Evolutionary conservation across 2,888 invertebrate genomes (phyloP).

Genomic region (Pomacea canaliculata): DNA sequence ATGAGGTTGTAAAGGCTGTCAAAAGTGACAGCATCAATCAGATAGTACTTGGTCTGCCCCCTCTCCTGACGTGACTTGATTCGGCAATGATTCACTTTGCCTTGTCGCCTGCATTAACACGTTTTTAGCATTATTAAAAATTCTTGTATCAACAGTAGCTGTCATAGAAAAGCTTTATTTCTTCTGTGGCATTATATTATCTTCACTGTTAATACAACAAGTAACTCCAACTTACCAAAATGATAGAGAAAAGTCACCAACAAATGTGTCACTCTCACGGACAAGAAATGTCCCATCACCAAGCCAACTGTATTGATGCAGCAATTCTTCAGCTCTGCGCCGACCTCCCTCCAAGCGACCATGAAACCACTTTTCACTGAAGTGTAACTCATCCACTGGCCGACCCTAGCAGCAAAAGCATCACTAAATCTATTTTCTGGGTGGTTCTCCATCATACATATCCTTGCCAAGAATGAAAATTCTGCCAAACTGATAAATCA

Average conservation of each 20-base stretch:
- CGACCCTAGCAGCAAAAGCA: constrained; percentile 38
- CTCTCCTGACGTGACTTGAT: constrained; percentile 87
- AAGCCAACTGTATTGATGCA: constrained; percentile 51
- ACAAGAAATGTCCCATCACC: constrained; percentile 73
- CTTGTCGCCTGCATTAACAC: constrained; percentile 74
- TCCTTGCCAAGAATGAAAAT: background rate
- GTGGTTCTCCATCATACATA: background rate
- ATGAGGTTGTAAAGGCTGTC: constrained; percentile 93
- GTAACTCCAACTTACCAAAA: constrained; percentile 79
- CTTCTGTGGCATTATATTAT: too few species aligned
- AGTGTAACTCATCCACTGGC: constrained; percentile 60
- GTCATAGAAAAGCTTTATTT: too few species aligned
- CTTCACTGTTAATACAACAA: background rate
- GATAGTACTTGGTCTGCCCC: constrained; percentile 89
- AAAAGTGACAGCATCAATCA: constrained; percentile 89
- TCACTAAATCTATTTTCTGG: background rate
- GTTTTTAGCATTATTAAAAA: background rate
- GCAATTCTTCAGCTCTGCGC: constrained; percentile 49
- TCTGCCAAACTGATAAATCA: background rate
- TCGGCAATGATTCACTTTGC: constrained; percentile 90
- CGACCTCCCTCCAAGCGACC: constrained; percentile 59
- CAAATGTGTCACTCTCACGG: constrained; percentile 91
- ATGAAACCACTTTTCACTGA: constrained; percentile 63
- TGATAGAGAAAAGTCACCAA: constrained; percentile 94
- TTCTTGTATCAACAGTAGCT: too few species aligned